Evolutionary conservation across 2,797 vertebrate genomes (phyloP).

Genomic region (Brachymystax lenok): DNA sequence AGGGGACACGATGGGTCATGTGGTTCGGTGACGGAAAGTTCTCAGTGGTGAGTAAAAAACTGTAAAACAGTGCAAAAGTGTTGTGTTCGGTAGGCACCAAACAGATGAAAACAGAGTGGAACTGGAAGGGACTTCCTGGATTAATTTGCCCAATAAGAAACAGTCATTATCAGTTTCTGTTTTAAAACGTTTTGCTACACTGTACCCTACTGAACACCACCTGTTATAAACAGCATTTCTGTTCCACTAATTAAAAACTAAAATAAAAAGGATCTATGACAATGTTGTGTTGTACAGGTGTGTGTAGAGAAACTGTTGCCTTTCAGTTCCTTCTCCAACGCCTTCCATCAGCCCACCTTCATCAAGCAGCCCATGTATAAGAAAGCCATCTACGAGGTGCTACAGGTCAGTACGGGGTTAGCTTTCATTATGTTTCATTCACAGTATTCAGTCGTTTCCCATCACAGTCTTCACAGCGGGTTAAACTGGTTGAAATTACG

Average conservation of each 20-base stretch:
- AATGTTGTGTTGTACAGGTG: slow-evolving; percentile 73
- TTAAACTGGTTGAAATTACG: too few relatives aligned
- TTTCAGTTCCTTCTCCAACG: slow-evolving; percentile 90
- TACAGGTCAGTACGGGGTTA: slow-evolving; percentile 81
- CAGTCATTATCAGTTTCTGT: too few relatives aligned
- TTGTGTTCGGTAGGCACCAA: background rate
- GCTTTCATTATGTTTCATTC: slow-evolving; percentile 1
- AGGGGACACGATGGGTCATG: slow-evolving; percentile 98
- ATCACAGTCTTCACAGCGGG: background rate
- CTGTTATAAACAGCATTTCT: background rate
- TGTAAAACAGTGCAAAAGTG: background rate
- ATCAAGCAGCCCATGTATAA: slow-evolving; percentile 98
- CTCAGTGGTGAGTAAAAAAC: slow-evolving; percentile 87
- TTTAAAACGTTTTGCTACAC: too few relatives aligned
- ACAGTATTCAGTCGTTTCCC: background rate
- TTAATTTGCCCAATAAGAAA: too few relatives aligned
- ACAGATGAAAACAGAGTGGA: background rate
- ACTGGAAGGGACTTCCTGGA: background rate
- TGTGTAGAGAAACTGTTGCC: slow-evolving; percentile 96
- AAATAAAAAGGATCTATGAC: too few relatives aligned
- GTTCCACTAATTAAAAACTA: too few relatives aligned
- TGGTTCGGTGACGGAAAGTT: slow-evolving; percentile 99
- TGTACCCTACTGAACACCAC: background rate
- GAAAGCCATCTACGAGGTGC: slow-evolving; percentile 96
- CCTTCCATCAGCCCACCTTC: slow-evolving; percentile 97